Evolutionary conservation across 2,113 vertebrate species (phyloP), one percentile per base, ranked within the genome.

Genomic region (Amphiprion ocellaris): DNA sequence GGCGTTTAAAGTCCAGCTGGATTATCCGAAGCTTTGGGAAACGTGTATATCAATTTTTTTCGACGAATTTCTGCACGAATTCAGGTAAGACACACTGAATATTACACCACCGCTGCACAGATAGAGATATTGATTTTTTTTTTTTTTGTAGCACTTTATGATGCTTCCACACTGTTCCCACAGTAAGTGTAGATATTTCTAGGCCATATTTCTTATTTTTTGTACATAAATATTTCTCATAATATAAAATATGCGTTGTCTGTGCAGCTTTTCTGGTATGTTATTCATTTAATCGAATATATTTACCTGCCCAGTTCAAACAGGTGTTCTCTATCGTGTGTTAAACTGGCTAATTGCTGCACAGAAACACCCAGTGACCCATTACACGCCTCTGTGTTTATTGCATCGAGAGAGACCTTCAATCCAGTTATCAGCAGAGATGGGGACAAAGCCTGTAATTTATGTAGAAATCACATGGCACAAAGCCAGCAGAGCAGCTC

Each of bases 1-100:
- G 33, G 50, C 61, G 84, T 47, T 21, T 59, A 78, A 90, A 92
- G 88, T 92, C 87, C 87, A 83, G 10, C 46, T 72, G 76, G 85
- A 88, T 77, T 71, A 67, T 47, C 14, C 39, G 2, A 11, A 70
- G 58, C 74, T 21, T 60, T 23, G 14, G 52, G 41, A 77, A 82
- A 73, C 79, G 53, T 16, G 28, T 24, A 4, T 15, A 19, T 49
- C 17, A 19, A 1, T 49, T 49, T 19, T 73, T n/a, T 53, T 26
- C 44, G 69, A 50, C 47, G 72, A 71, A 37, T 72, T 16, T 19
- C 7, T 16, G 0, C 53, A 5, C 56, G 44, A 72, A 69, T 50
- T 66, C 79, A 86, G 89, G 91, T 92, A 78, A 86, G 80, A 69
- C 2, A 21, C 12, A 3, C 14, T 19, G 12, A 47, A 59, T 5